Conservation (phyloP, 2,888 invertebrate species). For the Trissonchulus latispiculum region DNA sequence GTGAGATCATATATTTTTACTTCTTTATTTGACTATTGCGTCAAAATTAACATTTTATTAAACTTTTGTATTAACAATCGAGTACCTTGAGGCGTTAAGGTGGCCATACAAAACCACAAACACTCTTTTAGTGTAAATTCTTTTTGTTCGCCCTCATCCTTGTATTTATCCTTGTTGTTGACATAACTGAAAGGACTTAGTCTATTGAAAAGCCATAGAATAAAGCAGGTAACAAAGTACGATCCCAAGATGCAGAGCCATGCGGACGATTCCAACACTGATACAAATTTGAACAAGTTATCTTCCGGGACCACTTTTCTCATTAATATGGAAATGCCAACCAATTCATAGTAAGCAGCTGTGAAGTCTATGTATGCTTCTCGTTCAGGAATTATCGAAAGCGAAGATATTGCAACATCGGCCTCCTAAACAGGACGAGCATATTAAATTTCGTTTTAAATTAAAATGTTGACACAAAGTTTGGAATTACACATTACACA, state of each 20-base stretch:
- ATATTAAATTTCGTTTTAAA: too few relatives aligned
- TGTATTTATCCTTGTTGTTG: constrained; percentile 82
- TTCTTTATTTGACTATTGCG: too few relatives aligned
- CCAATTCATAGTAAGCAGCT: constrained; percentile 92
- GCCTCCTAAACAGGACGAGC: constrained; percentile 58
- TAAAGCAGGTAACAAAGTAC: constrained; percentile 81
- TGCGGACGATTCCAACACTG: constrained; percentile 86
- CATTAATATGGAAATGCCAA: constrained; percentile 93
- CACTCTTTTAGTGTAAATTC: constrained; percentile 92
- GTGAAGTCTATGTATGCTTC: constrained; percentile 96
- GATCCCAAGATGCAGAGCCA: constrained; percentile 92
- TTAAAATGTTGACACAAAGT: too few relatives aligned
- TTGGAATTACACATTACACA: too few relatives aligned
- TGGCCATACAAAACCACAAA: constrained; percentile 98
- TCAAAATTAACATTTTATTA: too few relatives aligned
- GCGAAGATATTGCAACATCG: constrained; percentile 81
- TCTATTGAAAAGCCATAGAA: constrained; percentile 92
- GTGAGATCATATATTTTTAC: too few relatives aligned
- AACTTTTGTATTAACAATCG: too few relatives aligned
- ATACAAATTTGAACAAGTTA: constrained; percentile 88
- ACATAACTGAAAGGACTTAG: constrained; percentile 93
- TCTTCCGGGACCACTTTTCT: constrained; percentile 75
- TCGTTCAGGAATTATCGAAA: constrained; percentile 93
- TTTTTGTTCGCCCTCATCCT: constrained; percentile 57
- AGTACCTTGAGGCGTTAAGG: constrained; percentile 69